Evolutionary conservation across 2,888 invertebrate species (phyloP), one percentile per base, ranked within the genome.

Genomic region (Hybos culiciformis): DNA sequence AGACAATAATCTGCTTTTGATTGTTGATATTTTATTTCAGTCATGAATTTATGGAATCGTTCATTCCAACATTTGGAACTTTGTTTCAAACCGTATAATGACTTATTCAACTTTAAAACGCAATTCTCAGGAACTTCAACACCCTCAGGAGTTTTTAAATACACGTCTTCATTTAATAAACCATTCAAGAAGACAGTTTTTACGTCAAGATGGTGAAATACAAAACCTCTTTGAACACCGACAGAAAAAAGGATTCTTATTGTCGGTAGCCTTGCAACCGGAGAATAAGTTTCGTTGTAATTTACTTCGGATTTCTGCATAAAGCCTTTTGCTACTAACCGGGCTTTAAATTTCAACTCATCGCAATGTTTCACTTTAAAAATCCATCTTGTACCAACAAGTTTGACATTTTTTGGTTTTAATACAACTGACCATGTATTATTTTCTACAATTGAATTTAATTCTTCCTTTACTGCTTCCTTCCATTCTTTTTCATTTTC

Each of bases 371-470:
- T 37, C n/a, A 40, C 21, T 37, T 42, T 31, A 6, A 44, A 43
- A 21, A 26, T 32, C 44, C 40, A 40, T 37, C 15, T 44, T 11
- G 14, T 40, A 21, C 24, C 20, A 9, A 44, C 36, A 6, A 26
- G 26, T 5, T 39, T 36, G 19, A 19, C 37, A 24, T 26, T 36
- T 7, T 32, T 3, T 11, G 44, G 44, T 20, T 29, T n/a, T n/a
- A 48, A 44, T 7, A 41, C 38, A 6, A 50, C 18, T 14, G 29
- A 44, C 51, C 53, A 49, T 12, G 51, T 46, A 14, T 44, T 21
- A 39, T 51, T 51, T 42, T 47, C 46, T 19, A 44, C 44, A 7
- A 53, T 31, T 9, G 51, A 48, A n/a, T 37, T 41, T 20, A 51
- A 36, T 31, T 42, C 42, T 18, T 39, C 42, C 21, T 39, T 17